These are phyloP conservation scores for Glyptemys insculpta DNA, from an alignment of 2,797 vertebrate species.

Conservation along the genomic window DNA sequence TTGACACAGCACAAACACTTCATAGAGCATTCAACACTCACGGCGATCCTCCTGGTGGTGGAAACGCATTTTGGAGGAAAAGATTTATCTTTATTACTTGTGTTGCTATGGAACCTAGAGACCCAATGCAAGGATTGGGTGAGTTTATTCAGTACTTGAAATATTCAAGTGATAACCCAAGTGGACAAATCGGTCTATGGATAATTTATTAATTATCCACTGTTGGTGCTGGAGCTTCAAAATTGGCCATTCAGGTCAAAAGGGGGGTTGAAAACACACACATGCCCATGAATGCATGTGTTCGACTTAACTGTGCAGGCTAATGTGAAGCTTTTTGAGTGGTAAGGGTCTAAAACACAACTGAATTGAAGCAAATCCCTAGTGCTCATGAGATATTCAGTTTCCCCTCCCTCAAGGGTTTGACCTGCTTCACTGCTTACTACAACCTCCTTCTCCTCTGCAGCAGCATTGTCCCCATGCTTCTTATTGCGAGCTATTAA, in stretches of 20 bases:
- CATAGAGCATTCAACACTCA: background rate
- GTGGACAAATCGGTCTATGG: background rate
- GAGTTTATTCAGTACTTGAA: background rate
- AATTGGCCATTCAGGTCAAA: rapidly evolving
- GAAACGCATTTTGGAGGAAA: background rate
- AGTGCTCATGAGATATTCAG: background rate
- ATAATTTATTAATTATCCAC: background rate
- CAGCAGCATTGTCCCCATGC: background rate
- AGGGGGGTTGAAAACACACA: background rate
- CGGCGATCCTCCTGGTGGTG: background rate
- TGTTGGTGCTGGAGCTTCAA: background rate
- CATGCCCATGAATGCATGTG: background rate
- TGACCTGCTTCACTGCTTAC: background rate
- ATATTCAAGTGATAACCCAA: background rate
- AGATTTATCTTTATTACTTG: background rate
- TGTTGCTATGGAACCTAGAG: background rate
- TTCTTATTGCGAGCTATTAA: background rate
- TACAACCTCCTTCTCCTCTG: too few relatives aligned
- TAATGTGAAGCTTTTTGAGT: background rate
- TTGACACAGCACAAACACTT: background rate
- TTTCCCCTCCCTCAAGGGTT: background rate
- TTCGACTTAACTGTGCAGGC: background rate
- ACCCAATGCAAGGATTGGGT: background rate
- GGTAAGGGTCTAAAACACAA: background rate
- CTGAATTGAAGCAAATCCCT: background rate